Percentiles rank a stretch among this genome's conserved stretches.
These are phyloP conservation scores for Candidula unifasciata DNA, from an alignment of 2,888 invertebrate genomes.

Conservation along the genomic window DNA sequence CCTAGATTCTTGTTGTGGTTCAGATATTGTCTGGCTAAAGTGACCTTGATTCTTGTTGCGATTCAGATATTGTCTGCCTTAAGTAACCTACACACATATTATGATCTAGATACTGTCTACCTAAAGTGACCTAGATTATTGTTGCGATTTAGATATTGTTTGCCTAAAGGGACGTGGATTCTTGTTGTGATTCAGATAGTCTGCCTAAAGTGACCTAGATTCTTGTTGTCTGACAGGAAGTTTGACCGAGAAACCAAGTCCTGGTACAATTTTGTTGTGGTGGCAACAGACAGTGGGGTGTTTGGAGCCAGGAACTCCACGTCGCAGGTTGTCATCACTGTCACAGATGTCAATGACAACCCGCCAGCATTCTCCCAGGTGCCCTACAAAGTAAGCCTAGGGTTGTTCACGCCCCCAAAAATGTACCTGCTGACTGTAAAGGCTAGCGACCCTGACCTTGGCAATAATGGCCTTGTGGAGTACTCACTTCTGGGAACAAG, in stretches of 20 bases:
- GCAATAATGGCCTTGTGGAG: slow-evolving; percentile 83
- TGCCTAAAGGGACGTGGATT: too few species aligned
- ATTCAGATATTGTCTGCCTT: too few species aligned
- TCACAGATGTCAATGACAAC: slow-evolving; percentile 95
- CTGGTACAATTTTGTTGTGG: slow-evolving; percentile 90
- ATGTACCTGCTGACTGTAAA: slow-evolving; percentile 83
- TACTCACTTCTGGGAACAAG: slow-evolving; percentile 73
- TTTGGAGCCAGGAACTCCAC: slow-evolving; percentile 90
- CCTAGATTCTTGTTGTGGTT: too few species aligned
- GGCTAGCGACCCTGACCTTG: slow-evolving; percentile 91
- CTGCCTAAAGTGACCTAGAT: background rate
- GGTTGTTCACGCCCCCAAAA: slow-evolving; percentile 87
- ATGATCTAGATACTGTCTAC: too few species aligned
- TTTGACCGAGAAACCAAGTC: slow-evolving; percentile 92
- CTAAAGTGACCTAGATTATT: too few species aligned
- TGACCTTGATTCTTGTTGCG: too few species aligned
- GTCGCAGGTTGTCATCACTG: slow-evolving; percentile 88
- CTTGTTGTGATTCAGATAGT: too few species aligned
- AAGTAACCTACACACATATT: too few species aligned
- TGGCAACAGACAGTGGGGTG: slow-evolving; percentile 93
- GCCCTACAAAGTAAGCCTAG: slow-evolving; percentile 89
- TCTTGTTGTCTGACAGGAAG: slow-evolving; percentile 80
- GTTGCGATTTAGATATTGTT: too few species aligned
- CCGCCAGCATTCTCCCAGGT: slow-evolving; percentile 91
- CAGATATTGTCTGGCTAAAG: too few species aligned